phyloP scores from a whole-genome alignment of 2,113 vertebrate species.

The Atlantisia rogersi region DNA sequence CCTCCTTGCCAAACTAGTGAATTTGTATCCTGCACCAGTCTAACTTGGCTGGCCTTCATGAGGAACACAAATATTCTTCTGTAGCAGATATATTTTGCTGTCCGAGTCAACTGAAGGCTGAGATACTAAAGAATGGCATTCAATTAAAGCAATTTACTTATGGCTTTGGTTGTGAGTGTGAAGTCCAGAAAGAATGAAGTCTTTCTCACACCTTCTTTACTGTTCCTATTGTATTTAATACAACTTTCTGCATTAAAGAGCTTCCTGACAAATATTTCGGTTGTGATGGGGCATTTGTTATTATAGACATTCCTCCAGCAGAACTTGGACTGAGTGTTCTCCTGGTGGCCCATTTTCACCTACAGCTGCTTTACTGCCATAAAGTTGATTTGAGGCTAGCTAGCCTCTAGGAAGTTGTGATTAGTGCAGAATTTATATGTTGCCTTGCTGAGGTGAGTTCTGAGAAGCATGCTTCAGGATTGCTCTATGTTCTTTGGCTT shows the following conservation, averaged over 20 bases:
- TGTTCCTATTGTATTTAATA: background rate
- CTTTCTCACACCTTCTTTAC: background rate
- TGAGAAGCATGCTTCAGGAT: background rate
- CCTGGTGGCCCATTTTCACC: slow-evolving; percentile 5
- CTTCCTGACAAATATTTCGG: slow-evolving; percentile 53
- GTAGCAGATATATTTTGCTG: background rate
- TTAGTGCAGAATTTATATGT: background rate
- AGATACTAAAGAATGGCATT: background rate
- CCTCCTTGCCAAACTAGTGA: background rate
- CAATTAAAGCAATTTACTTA: background rate
- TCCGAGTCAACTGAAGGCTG: background rate
- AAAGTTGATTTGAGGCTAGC: background rate
- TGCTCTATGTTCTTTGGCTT: slow-evolving; percentile 16
- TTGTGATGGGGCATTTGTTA: slow-evolving; percentile 16
- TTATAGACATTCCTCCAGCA: slow-evolving; percentile 17
- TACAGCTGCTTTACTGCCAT: background rate
- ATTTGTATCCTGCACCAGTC: background rate
- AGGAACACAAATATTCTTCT: background rate
- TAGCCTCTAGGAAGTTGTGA: background rate
- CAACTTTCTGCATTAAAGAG: background rate
- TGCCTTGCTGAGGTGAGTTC: background rate
- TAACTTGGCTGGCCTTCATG: background rate
- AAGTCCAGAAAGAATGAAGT: background rate
- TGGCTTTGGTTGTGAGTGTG: fast-evolving
- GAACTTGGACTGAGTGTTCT: background rate